Percentiles rank a stretch among this genome's conserved stretches.
phyloP scores from a whole-genome alignment of 2,888 invertebrate species.

The Chymomyza fuscimana region DNA sequence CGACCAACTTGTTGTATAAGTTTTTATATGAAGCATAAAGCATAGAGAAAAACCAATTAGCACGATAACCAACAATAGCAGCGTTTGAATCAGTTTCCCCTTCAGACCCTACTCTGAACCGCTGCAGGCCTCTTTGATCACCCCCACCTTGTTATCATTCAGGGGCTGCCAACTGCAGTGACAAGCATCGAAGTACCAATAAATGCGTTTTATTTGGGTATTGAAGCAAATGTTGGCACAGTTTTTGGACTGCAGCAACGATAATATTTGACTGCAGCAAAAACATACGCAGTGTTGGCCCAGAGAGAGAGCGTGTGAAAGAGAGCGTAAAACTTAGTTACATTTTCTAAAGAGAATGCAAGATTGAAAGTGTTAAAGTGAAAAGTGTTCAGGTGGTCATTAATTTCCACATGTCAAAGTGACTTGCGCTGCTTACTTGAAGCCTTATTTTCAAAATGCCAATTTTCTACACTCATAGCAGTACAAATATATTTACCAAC shows the following conservation, averaged over 20 bases:
- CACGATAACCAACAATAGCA: neutral
- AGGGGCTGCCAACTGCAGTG: neutral
- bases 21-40: neutral
- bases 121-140: neutral
- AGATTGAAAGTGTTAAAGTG: constrained; percentile 22
- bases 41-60: neutral
- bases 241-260: constrained; percentile 1
- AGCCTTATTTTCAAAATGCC: constrained; percentile 10
- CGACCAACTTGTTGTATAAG: neutral
- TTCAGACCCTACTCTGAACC: neutral
- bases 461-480: neutral
- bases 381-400: neutral
- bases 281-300: neutral
- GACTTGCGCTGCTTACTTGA: constrained; percentile 7
- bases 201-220: constrained; percentile 41
- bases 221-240: constrained; percentile 15
- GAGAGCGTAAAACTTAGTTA: neutral
- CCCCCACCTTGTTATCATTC: neutral
- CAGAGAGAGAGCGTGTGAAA: neutral
- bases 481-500: neutral
- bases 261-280: constrained; percentile 45
- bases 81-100: neutral
- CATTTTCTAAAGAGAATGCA: neutral
- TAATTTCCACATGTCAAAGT: constrained; percentile 13
- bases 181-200: constrained; percentile 18